Evolutionary conservation across 2,113 vertebrate species (phyloP).

Genomic region (Rousettus leschenaultii): DNA sequence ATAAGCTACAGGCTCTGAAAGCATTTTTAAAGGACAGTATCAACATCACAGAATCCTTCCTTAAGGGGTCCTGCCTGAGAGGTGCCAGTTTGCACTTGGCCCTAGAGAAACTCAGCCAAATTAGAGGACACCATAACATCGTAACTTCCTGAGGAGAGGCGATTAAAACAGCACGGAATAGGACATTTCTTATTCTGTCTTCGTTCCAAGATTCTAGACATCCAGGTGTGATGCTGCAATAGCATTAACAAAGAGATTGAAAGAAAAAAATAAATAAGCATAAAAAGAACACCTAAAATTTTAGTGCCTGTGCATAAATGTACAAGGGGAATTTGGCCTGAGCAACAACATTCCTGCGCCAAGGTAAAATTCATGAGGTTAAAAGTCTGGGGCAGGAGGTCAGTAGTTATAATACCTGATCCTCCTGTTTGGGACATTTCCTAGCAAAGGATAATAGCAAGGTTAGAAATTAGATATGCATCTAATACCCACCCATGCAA

Average conservation of each 20-base stretch:
- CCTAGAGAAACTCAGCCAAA: not conserved
- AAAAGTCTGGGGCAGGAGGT: not conserved
- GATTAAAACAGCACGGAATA: not conserved
- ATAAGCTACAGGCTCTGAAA: not conserved
- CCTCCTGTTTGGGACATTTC: not conserved
- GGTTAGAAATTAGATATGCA: not conserved
- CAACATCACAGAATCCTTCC: not conserved
- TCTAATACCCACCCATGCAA: not conserved
- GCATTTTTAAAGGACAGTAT: not conserved
- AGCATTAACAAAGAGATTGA: not conserved
- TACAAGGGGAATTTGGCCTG: not conserved
- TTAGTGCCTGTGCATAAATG: not conserved
- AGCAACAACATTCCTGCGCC: not conserved
- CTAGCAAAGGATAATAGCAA: not conserved
- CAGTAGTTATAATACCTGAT: not conserved
- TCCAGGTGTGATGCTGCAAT: not conserved
- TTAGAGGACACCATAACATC: not conserved
- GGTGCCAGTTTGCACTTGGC: not conserved
- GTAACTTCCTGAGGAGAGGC: not conserved
- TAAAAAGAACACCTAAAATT: not conserved
- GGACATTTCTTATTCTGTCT: not conserved
- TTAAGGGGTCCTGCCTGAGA: not conserved
- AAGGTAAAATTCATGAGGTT: not conserved
- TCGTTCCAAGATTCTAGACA: not conserved
- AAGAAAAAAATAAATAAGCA: not conserved